These are phyloP conservation scores for Spodoptera littoralis DNA, from an alignment of 2,888 invertebrate genomes.

Conservation along the genomic window DNA sequence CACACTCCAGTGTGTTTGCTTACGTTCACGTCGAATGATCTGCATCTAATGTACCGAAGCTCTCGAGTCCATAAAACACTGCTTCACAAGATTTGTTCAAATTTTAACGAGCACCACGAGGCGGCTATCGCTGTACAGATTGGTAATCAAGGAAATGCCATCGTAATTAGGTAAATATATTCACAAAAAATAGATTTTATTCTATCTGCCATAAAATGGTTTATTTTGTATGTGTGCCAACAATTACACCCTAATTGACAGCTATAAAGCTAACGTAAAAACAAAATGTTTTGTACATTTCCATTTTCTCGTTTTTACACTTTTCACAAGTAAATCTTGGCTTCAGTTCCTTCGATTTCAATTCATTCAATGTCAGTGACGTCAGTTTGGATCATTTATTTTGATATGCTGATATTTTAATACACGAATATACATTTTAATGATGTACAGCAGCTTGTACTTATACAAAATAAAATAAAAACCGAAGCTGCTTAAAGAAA, in stretches of 20 bases:
- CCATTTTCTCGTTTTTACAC: constrained; percentile 20
- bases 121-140: constrained; percentile 2
- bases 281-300: constrained; percentile 33
- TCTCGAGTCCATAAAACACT: constrained; percentile 47
- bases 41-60: constrained; percentile 53
- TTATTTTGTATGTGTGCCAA: constrained; percentile 43
- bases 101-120: constrained; percentile 18
- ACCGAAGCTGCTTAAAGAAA: constrained; percentile 24
- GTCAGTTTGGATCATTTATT: constrained; percentile 26
- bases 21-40: constrained; percentile 52
- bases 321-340: constrained; percentile 28
- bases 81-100: constrained; percentile 27
- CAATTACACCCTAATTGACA: constrained; percentile 47
- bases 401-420: constrained; percentile 42
- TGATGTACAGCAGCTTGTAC: constrained; percentile 25
- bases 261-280: constrained; percentile 40
- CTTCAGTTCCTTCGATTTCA: constrained; percentile 8
- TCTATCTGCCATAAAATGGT: constrained; percentile 16
- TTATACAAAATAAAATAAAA: constrained; percentile 22
- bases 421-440: constrained; percentile 21
- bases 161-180: background rate
- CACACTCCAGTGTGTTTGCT: constrained; percentile 53
- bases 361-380: constrained; percentile 33
- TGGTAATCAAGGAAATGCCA: constrained; percentile 1
- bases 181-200: constrained; percentile 7